phyloP scores from a whole-genome alignment of 2,888 invertebrate genomes.

The Bombyx huttoni region DNA sequence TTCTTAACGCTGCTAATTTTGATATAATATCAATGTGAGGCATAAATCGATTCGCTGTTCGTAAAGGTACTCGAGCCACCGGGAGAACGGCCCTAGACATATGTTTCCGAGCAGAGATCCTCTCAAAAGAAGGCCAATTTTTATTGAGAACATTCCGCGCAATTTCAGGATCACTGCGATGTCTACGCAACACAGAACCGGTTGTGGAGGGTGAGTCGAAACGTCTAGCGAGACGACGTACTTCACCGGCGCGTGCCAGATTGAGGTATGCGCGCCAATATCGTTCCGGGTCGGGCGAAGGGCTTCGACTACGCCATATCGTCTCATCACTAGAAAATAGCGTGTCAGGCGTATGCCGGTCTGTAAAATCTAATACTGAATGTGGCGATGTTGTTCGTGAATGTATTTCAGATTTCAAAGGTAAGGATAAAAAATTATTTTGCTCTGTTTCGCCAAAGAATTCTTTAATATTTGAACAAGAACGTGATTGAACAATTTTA shows the following conservation, averaged over 20 bases:
- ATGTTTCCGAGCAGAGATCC: slow-evolving; percentile 29
- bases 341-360: slow-evolving; percentile 66
- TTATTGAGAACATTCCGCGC: slow-evolving; percentile 71
- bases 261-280: slow-evolving; percentile 79
- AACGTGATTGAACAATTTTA: slow-evolving; percentile 73
- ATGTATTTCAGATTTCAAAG: slow-evolving; percentile 51
- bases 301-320: slow-evolving; percentile 78
- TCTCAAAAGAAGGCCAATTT: slow-evolving; percentile 61
- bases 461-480: slow-evolving; percentile 83
- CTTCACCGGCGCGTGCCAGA: slow-evolving; percentile 82
- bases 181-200: slow-evolving; percentile 70
- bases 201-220: slow-evolving; percentile 79
- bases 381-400: slow-evolving; percentile 68
- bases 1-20: slow-evolving; percentile 80
- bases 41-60: slow-evolving; percentile 82
- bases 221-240: slow-evolving; percentile 81
- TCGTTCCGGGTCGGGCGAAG: slow-evolving; percentile 81
- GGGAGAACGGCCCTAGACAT: slow-evolving; percentile 69
- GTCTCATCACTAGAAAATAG: slow-evolving; percentile 76
- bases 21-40: slow-evolving; percentile 93
- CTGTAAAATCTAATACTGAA: slow-evolving; percentile 57
- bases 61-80: slow-evolving; percentile 75
- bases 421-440: slow-evolving; percentile 71
- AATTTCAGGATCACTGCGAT: slow-evolving; percentile 86
- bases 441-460: slow-evolving; percentile 83